Percentiles rank a stretch among this genome's conserved stretches.
Conservation (phyloP, 2,113 vertebrate genomes). For the Scomber scombrus region DNA sequence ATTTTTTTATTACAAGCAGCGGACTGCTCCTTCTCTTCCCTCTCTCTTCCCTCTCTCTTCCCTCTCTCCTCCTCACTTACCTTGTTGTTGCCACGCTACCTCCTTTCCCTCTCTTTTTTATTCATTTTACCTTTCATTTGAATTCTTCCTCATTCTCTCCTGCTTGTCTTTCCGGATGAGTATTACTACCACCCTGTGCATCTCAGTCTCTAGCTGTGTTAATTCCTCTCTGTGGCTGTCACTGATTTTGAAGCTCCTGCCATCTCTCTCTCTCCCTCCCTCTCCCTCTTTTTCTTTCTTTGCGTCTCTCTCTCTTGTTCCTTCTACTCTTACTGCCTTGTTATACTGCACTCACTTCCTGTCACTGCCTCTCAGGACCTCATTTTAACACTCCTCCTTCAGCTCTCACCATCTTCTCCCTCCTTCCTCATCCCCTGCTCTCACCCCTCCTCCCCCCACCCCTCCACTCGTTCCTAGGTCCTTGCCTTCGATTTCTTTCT, state of each 20-base stretch:
- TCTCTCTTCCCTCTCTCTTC: not conserved
- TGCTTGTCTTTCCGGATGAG: conserved; percentile 16
- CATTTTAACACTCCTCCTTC: conserved; percentile 61
- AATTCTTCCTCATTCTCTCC: not conserved
- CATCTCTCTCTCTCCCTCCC: conserved; percentile 40
- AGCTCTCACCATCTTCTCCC: conserved; percentile 25
- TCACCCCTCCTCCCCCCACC: not conserved
- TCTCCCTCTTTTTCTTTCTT: too few species aligned
- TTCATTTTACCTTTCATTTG: conserved; percentile 11
- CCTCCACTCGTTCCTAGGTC: conserved; percentile 28
- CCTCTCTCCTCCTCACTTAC: conserved; percentile 4
- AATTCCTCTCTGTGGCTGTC: conserved; percentile 60
- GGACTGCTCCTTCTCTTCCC: not conserved
- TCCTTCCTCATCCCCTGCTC: conserved; percentile 18
- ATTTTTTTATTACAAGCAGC: conserved; percentile 7
- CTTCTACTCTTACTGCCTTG: conserved; percentile 53
- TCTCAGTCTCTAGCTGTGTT: conserved; percentile 55
- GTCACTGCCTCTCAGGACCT: conserved; percentile 66
- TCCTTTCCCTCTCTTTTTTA: not conserved
- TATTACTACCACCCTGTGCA: conserved; percentile 39
- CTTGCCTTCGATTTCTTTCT: conserved; percentile 63
- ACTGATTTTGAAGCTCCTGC: conserved; percentile 48
- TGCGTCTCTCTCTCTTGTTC: conserved; percentile 56
- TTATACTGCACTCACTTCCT: conserved; percentile 59
- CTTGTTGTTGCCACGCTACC: conserved; percentile 28